A percentile compares a stretch with the other conserved stretches of the same genome.
phyloP scores from a whole-genome alignment of 2,113 vertebrate genomes.

The Chascanopsetta lugubris region DNA sequence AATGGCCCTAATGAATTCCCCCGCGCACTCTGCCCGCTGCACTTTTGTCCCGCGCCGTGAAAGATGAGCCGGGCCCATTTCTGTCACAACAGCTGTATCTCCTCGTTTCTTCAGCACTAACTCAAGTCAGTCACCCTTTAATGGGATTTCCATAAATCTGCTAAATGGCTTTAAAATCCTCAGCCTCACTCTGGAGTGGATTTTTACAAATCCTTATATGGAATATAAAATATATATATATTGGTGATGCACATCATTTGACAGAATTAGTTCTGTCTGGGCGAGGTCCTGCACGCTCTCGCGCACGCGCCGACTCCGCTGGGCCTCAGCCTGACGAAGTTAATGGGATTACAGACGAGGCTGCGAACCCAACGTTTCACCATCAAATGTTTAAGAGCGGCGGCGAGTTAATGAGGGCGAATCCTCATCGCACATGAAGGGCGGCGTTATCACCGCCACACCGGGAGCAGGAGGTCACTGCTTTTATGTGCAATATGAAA shows the following conservation, averaged over 20 bases:
- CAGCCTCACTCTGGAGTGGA: conserved; percentile 36
- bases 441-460: conserved; percentile 47
- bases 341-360: conserved; percentile 75
- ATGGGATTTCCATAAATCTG: conserved; percentile 72
- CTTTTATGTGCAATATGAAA: conserved; percentile 50
- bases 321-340: conserved; percentile 54
- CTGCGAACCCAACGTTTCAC: conserved; percentile 64
- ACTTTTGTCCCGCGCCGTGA: conserved; percentile 37
- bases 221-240: conserved; percentile 9
- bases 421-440: conserved; percentile 57
- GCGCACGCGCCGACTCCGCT: conserved; percentile 47
- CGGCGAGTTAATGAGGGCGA: conserved; percentile 56
- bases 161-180: conserved; percentile 70
- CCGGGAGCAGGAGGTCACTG: conserved; percentile 40
- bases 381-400: conserved; percentile 59
- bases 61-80: conserved; percentile 29
- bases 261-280: conserved; percentile 60
- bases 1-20: conserved; percentile 30
- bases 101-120: conserved; percentile 46
- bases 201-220: conserved; percentile 55
- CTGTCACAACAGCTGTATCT: conserved; percentile 48
- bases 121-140: conserved; percentile 63
- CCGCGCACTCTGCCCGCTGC: not conserved
- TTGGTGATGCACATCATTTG: conserved; percentile 61
- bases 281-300: conserved; percentile 29